phyloP scores from a whole-genome alignment of 1,140 invertebrate species.

The Pentalonia nigronervosa region DNA sequence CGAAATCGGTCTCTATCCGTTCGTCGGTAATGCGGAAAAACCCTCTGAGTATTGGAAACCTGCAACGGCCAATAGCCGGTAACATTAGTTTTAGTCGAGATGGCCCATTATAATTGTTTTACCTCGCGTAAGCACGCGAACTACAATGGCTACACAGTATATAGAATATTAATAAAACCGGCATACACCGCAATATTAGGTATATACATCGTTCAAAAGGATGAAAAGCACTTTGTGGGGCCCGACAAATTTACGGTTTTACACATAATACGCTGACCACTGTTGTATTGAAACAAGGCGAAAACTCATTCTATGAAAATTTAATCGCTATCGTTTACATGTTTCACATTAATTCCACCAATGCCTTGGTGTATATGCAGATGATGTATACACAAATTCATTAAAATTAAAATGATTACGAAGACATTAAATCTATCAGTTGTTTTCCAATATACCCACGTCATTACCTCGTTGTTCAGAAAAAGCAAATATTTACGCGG shows the following conservation, averaged over 20 bases:
- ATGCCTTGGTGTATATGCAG: background rate
- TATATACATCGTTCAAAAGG: background rate
- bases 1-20: background rate
- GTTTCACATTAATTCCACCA: background rate
- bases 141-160: background rate
- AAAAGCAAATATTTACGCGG: background rate
- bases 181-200: background rate
- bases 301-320: constrained; percentile 17
- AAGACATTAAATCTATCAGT: constrained; percentile 3
- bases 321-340: constrained; percentile 42
- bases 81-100: background rate
- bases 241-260: background rate
- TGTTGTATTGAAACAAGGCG: background rate
- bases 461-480: background rate
- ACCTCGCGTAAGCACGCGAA: background rate
- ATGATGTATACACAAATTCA: background rate
- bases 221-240: background rate
- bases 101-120: constrained; percentile 26
- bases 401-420: constrained; percentile 13
- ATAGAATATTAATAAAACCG: constrained; percentile 35
- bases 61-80: background rate
- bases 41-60: background rate
- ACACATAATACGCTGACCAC: constrained; percentile 25
- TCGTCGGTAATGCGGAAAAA: background rate
- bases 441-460: background rate